phyloP scores from a whole-genome alignment of 1,140 invertebrate species.

The Latrodectus geometricus region DNA sequence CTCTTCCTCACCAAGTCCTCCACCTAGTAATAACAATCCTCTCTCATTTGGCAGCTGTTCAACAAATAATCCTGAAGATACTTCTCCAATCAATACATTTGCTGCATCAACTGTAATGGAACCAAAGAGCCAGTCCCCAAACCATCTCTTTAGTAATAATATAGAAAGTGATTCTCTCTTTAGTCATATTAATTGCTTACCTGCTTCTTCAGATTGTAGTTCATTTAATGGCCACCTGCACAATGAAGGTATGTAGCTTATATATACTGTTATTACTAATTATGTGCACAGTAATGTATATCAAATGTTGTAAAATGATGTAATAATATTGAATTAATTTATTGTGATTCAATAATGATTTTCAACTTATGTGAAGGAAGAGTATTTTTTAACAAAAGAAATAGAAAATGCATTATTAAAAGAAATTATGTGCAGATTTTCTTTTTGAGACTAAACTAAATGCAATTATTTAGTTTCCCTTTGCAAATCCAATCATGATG shows the following conservation, averaged over 20 bases:
- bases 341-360: too few species aligned
- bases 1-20: slow-evolving; percentile 38
- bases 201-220: slow-evolving; percentile 4
- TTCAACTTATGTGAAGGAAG: too few species aligned
- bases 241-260: slow-evolving; percentile 35
- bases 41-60: slow-evolving; percentile 6
- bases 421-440: too few species aligned
- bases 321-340: too few species aligned
- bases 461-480: too few species aligned
- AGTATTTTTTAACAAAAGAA: too few species aligned
- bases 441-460: too few species aligned
- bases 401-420: too few species aligned
- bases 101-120: slow-evolving; percentile 12
- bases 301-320: too few species aligned
- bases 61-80: slow-evolving; percentile 18
- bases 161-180: slow-evolving; percentile 44
- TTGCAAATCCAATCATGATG: too few species aligned
- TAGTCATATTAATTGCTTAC: slow-evolving; percentile 48
- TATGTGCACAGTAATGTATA: too few species aligned
- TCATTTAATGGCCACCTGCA: slow-evolving; percentile 42
- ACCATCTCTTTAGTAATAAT: slow-evolving; percentile 16
- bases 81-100: slow-evolving; percentile 17
- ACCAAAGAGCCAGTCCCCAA: slow-evolving; percentile 30
- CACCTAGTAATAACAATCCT: slow-evolving; percentile 40
- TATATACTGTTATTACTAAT: too few species aligned